Base-by-base conservation (phyloP, 2,888 invertebrate genomes). In the Rutpela maculata region DNA sequence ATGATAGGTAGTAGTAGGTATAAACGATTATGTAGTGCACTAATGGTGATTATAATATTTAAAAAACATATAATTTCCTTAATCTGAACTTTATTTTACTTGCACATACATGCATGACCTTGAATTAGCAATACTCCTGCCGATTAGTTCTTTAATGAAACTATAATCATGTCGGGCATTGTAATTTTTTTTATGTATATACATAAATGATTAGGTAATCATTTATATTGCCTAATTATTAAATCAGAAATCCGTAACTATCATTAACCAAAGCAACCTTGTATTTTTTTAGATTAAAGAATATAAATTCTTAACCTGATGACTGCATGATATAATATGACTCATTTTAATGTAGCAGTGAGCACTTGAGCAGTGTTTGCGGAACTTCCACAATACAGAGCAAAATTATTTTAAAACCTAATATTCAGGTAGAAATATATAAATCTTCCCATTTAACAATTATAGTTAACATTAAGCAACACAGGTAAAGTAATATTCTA, bases 11-110 rank as follows among this genome's bases (percentile, higher is more conserved):
- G 1, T 38, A 15, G 2, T 12, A 43, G 12, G 15, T 9, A 38
- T 38, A 43, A 12, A 43, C 11, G 1, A 43, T 15, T 12, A 12
- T 15, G 43, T 43, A 35, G 7, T 43, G 12, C 7, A 43, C 12
- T 43, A 15, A 43, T 12, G 19, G 18, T 22, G 10, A 18, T 22
- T 18, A 59, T 3, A 59, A 5, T 19, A 59, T n/a, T 35, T 62
- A 38, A 26, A 26, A 56, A 57, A 38, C 35, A 70, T 73, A 15
- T 79, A 83, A 84, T 18, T 56, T n/a, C 18, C 18, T 6, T 56
- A 56, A 56, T 7, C 56, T 56, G 56, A 56, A 17, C 6, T 18
- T 56, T 18, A 56, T 9, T 43, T 43, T 43, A 12, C 43, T 56
- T 18, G 2, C 18, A 56, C 17, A 56, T 56, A 17, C 11, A 56